phyloP scores from a whole-genome alignment of 2,888 invertebrate species.

The Danaus chrysippus region DNA sequence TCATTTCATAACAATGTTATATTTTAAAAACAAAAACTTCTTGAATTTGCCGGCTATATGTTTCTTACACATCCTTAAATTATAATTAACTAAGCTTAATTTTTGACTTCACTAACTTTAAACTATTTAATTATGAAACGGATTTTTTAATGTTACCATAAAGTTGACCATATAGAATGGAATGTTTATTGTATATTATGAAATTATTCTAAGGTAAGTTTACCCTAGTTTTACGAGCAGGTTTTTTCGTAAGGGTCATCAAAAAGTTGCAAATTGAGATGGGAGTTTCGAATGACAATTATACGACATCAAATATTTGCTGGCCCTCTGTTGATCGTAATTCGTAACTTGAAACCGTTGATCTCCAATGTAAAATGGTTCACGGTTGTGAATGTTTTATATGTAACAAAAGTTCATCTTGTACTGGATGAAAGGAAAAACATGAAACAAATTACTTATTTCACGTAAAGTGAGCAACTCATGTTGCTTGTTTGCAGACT shows the following conservation, averaged over 20 bases:
- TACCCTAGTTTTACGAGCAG: not conserved
- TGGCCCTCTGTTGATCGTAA: constrained; percentile 69
- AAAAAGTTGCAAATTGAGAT: constrained; percentile 44
- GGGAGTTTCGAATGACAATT: constrained; percentile 68
- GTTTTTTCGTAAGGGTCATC: constrained; percentile 35
- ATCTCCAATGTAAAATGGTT: constrained; percentile 25
- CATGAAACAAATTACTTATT: constrained; percentile 59
- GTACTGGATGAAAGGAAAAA: constrained; percentile 37
- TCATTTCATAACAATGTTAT: too few relatives aligned
- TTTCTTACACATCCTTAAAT: too few relatives aligned
- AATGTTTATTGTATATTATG: too few relatives aligned
- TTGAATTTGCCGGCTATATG: too few relatives aligned
- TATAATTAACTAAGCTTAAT: too few relatives aligned
- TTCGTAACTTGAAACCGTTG: constrained; percentile 59
- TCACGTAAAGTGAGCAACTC: constrained; percentile 55
- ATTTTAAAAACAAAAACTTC: too few relatives aligned
- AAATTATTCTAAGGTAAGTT: not conserved
- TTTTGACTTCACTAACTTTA: too few relatives aligned
- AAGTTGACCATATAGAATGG: too few relatives aligned
- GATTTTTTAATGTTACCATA: too few relatives aligned
- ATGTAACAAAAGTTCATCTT: constrained; percentile 32
- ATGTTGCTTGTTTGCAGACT: constrained; percentile 72
- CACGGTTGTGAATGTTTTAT: constrained; percentile 5
- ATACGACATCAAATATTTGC: constrained; percentile 72
- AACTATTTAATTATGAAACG: too few relatives aligned